Base-by-base conservation (phyloP, 2,888 invertebrate genomes). In the Lycaena phlaeas region DNA sequence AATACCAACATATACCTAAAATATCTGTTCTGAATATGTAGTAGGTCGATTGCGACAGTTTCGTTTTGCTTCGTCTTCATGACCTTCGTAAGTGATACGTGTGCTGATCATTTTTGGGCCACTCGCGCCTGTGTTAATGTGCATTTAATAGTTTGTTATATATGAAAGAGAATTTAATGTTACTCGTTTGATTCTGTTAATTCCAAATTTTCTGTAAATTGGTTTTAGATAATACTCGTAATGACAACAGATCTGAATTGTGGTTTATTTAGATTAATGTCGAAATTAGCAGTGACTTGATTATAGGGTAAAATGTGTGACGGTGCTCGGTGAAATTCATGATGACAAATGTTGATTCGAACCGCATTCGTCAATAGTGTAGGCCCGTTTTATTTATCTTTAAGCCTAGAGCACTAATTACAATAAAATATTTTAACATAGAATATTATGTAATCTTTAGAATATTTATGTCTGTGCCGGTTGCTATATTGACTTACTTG, bases 121-220 rank as follows among this genome's bases (percentile, higher is more conserved):
- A 59, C 64, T 59, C 59, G 53, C 54, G 70, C 73, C 70, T 64
- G 52, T 52, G 49, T 52, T 60, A 63, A 70, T 62, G 61, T 79
- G 82, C 82, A 82, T 82, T 82, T 82, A 82, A 67, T 82, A 79
- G 75, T 58, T 77, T 79, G 78, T 82, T 82, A 78, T 71, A 73
- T 74, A 69, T 74, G 66, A 64, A 68, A 73, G 72, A 76, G 61
- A 59, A 34, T 79, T 71, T 74, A 79, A 63, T 78, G 79, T 79
- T 78, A 71, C 61, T 73, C 71, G 71, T 78, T 76, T 49, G 57
- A 57, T 58, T 53, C 34, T 34, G 17, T 18, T 34, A 34, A 18
- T 18, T 22, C 34, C 7, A 48, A 44, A 43, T 41, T 39, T 6
- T 43, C 34, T 38, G 36, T 31, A 31, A 14, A 41, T 41, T 38